Evolutionary conservation across 2,888 invertebrate species (phyloP), one percentile per base, ranked within the genome.

Genomic region (Meliscaeva auricollis): DNA sequence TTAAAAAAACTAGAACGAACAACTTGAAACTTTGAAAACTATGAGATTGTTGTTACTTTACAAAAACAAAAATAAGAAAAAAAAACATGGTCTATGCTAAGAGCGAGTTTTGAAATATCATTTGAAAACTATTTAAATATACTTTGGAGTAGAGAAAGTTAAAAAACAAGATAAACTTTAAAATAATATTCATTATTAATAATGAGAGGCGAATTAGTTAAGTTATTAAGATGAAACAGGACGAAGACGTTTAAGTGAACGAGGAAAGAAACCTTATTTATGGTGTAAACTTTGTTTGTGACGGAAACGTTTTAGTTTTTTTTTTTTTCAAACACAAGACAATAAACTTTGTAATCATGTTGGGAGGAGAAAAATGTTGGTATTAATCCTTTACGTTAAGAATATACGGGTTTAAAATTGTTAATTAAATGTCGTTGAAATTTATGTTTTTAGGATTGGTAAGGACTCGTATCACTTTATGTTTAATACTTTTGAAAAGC

Each of bases 1-100:
- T 48, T 20, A 5, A 32, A 50, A 56, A 73, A 75, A 64, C 52
- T 69, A 50, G 66, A 8, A 54, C 48, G 50, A 73, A 64, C 56
- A 79, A 66, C 26, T 62, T 70, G 26, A 69, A 75, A 74, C 64
- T 72, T 82, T 46, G 15, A 13, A 66, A 72, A 72, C 81, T 72
- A 66, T 15, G 15, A 35, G 58, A n/a, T 46, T 13, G n/a, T 46
- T 46, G 58, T 50, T n/a, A 50, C 46, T 60, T 3, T 15, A 11
- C 9, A 15, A 35, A 50, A 26, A 13, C 20, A 30, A 22, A 22
- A 26, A 11, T 4, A 15, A 35, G 44, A 26, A 13, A 30, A 30
- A 22, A 22, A 26, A 52, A 62, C 44, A 77, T 56, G 52, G 7
- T 20, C 38, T 13, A 9, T 22, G 22, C 15, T 11, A 35, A 52